Evolutionary conservation across 2,113 vertebrate species (phyloP).

Genomic region (Anarhynchus alexandrinus): DNA sequence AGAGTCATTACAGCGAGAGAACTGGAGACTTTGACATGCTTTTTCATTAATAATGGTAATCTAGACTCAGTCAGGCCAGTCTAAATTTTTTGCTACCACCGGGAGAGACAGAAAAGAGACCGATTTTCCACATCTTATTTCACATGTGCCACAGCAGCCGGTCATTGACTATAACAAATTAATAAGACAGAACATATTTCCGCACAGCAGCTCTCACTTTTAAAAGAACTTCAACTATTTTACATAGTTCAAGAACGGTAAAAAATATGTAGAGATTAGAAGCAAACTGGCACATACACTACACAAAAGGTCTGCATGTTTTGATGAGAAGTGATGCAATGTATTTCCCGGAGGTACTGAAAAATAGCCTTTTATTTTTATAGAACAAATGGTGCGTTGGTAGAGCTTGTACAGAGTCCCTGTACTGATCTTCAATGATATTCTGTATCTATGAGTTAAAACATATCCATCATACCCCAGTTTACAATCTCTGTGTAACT

Average conservation of each 20-base stretch:
- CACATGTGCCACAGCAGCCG: neutral
- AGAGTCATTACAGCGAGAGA: neutral
- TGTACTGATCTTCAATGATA: neutral
- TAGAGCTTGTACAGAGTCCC: neutral
- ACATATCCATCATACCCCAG: neutral
- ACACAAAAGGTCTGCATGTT: neutral
- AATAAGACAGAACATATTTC: neutral
- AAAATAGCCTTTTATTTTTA: neutral
- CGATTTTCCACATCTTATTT: neutral
- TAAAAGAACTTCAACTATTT: neutral
- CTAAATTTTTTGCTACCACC: neutral
- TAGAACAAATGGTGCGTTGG: neutral
- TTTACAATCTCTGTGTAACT: neutral
- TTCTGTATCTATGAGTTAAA: neutral
- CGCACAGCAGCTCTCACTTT: neutral
- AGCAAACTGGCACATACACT: neutral
- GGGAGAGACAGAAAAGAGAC: neutral
- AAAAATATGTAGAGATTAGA: neutral
- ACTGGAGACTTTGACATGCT: neutral
- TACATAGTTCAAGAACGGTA: neutral
- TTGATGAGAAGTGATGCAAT: neutral
- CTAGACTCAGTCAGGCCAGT: neutral
- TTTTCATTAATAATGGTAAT: neutral
- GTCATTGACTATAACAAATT: neutral
- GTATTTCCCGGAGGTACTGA: neutral